Evolutionary conservation across 2,113 vertebrate genomes (phyloP).

Genomic region (Megaptera novaeangliae): DNA sequence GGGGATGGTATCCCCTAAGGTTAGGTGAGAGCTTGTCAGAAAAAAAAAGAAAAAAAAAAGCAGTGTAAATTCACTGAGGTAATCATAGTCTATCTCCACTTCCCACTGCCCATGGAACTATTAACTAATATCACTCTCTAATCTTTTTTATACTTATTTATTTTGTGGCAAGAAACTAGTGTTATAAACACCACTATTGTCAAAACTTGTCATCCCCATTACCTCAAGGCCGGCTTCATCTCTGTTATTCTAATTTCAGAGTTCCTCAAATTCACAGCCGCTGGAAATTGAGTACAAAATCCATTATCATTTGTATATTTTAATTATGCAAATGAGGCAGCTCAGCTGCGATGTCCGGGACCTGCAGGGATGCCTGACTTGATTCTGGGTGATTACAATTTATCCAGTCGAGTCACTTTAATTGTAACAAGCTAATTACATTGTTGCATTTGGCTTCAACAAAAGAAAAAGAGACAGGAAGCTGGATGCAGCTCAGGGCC

Average conservation of each 20-base stretch:
- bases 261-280: constrained; percentile 98
- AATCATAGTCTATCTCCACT: constrained; percentile 93
- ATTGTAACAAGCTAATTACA: constrained; percentile 99
- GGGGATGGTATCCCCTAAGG: constrained; percentile 94
- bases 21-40: constrained; percentile 88
- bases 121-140: constrained; percentile 91
- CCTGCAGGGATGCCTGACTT: constrained; percentile 99
- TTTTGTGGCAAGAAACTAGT: constrained; percentile 84
- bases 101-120: constrained; percentile 85
- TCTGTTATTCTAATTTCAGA: constrained; percentile 99
- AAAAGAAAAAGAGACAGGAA: constrained; percentile 92
- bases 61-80: constrained; percentile 94
- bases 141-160: constrained; percentile 89
- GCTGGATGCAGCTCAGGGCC: constrained; percentile 83
- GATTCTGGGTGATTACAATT: constrained; percentile 99
- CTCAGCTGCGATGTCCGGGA: constrained; percentile 96
- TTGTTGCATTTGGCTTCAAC: constrained; percentile 99
- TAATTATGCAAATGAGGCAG: constrained; percentile 99
- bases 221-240: constrained; percentile 92
- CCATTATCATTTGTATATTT: constrained; percentile 99
- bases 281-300: constrained; percentile 99
- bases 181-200: constrained; percentile 88
- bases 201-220: constrained; percentile 89
- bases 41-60: constrained; percentile 75
- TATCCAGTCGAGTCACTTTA: constrained; percentile 99